Evolutionary conservation across 1,140 invertebrate species (phyloP).

Genomic region (Anadara kagoshimensis): DNA sequence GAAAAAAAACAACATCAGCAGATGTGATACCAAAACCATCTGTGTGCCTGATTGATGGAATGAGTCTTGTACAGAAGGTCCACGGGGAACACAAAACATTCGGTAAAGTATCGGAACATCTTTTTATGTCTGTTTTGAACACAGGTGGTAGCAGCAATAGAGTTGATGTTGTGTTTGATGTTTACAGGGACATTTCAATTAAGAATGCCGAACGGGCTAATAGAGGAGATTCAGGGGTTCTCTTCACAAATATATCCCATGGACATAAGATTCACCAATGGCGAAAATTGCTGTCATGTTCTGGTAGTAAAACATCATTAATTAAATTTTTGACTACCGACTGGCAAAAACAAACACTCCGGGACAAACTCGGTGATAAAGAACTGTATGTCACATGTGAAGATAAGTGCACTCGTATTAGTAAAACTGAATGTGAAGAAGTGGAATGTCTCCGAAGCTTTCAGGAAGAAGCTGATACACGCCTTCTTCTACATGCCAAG

Average conservation of each 20-base stretch:
- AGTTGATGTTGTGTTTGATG: conserved; percentile 37
- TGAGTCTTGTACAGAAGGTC: conserved; percentile 23
- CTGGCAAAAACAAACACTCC: no score
- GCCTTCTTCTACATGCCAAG: conserved; percentile 36
- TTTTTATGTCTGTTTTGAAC: conserved; percentile 12
- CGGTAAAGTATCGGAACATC: not conserved
- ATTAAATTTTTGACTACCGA: no score
- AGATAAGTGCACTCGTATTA: no score
- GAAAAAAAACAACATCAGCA: conserved; percentile 9
- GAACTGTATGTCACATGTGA: no score
- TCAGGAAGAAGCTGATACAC: conserved; percentile 41
- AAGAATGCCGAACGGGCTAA: conserved; percentile 10
- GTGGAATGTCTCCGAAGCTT: conserved; percentile 11
- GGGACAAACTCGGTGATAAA: no score
- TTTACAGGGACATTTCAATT: conserved; percentile 23
- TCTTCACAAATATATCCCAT: conserved; percentile 13
- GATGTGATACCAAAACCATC: conserved; percentile 1
- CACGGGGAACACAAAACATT: not conserved
- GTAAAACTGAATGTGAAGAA: no score
- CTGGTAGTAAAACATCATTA: no score
- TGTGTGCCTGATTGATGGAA: conserved; percentile 28
- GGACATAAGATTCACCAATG: conserved; percentile 4
- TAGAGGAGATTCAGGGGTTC: not conserved
- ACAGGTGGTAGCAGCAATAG: not conserved
- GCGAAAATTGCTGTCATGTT: not conserved